Evolutionary conservation across 2,888 invertebrate genomes (phyloP).

Genomic region (Eristalis arbustorum): DNA sequence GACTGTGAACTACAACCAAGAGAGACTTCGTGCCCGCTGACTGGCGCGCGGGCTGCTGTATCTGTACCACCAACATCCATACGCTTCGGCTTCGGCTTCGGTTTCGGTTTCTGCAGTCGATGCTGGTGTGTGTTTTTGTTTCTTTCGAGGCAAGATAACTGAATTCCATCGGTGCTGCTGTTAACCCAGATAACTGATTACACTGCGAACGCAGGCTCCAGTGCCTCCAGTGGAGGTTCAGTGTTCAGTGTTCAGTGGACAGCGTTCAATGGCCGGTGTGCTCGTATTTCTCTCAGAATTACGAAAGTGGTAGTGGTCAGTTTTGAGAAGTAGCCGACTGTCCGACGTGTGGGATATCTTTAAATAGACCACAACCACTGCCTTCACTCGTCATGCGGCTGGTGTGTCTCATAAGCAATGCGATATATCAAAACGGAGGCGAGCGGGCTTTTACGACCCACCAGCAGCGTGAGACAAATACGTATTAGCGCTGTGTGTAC

Average conservation of each 20-base stretch:
- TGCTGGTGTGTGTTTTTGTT: slow-evolving; percentile 6
- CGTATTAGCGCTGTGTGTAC: slow-evolving; percentile 9
- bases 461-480: slow-evolving; percentile 6
- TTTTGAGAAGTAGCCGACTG: slow-evolving; percentile 39
- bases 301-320: slow-evolving; percentile 67
- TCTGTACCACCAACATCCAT: background rate
- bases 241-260: background rate
- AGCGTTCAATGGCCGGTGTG: background rate
- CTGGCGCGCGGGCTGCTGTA: background rate
- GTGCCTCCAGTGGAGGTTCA: background rate
- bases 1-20: slow-evolving; percentile 21
- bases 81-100: background rate
- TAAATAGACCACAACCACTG: slow-evolving; percentile 65
- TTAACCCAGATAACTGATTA: slow-evolving; percentile 70
- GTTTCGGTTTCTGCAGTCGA: background rate
- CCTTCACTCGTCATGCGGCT: slow-evolving; percentile 20
- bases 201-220: slow-evolving; percentile 42
- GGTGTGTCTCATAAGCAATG: slow-evolving; percentile 14
- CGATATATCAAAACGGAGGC: slow-evolving; percentile 19
- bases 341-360: slow-evolving; percentile 58
- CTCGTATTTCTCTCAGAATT: slow-evolving; percentile 53
- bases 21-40: background rate
- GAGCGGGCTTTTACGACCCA: slow-evolving; percentile 11
- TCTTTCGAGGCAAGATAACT: slow-evolving; percentile 39
- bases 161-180: slow-evolving; percentile 55